Percentiles rank a stretch among this genome's conserved stretches.
Conservation (phyloP, 2,113 vertebrate species). For the Daboia siamensis region DNA sequence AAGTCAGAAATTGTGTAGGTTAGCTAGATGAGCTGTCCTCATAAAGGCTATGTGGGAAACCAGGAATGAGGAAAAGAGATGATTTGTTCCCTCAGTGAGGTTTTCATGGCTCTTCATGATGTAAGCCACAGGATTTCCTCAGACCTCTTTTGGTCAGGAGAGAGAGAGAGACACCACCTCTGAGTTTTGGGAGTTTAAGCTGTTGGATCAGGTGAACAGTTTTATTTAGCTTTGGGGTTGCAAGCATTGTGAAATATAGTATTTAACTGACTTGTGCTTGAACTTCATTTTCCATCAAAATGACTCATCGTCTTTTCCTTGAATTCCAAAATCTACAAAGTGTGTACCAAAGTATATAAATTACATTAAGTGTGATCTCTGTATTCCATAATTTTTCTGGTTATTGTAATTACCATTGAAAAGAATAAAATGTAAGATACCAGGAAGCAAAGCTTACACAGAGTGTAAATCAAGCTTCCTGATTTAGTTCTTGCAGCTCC, state of each 20-base stretch:
- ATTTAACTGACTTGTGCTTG: background rate
- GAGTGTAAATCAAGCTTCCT: background rate
- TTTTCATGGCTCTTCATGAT: conserved; percentile 45
- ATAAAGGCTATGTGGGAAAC: conserved; percentile 56
- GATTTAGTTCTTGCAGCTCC: background rate
- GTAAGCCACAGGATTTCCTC: conserved; percentile 47
- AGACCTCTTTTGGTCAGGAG: conserved; percentile 13
- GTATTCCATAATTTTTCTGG: background rate
- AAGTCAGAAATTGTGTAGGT: conserved; percentile 40
- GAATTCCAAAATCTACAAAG: background rate
- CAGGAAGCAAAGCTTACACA: background rate
- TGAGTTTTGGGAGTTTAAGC: background rate
- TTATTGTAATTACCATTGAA: background rate
- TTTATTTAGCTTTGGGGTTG: background rate
- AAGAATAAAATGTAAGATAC: background rate
- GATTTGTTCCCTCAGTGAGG: conserved; percentile 65
- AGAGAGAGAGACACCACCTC: background rate
- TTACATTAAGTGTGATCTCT: background rate
- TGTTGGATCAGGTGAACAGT: accelerated
- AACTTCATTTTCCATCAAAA: background rate
- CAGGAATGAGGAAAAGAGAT: conserved; percentile 57
- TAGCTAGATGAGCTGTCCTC: conserved; percentile 37
- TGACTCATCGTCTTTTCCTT: background rate
- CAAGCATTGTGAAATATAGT: accelerated
- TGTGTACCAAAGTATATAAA: background rate